phyloP scores from a whole-genome alignment of 2,113 vertebrate species.

The Tragelaphus imberbis region DNA sequence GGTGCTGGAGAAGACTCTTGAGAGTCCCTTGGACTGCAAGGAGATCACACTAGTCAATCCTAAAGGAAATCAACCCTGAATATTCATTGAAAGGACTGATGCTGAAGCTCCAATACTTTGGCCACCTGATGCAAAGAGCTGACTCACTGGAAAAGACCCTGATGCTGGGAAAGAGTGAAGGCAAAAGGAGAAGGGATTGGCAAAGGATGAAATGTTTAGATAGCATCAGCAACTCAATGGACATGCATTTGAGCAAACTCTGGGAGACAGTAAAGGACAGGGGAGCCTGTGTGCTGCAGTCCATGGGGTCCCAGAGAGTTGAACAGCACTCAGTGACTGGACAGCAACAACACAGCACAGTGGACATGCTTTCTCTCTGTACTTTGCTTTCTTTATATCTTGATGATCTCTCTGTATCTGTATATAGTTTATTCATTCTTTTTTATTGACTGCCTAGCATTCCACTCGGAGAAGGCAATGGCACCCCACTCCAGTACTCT shows the following conservation, averaged over 20 bases:
- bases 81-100: background rate
- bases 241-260: background rate
- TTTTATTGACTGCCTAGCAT: background rate
- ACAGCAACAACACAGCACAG: background rate
- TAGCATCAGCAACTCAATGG: background rate
- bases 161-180: background rate
- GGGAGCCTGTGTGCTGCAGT: background rate
- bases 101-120: background rate
- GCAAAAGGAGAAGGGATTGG: background rate
- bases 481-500: too few species aligned
- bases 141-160: background rate
- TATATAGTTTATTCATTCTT: background rate
- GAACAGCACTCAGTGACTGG: background rate
- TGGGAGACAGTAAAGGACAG: background rate
- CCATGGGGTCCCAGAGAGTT: background rate
- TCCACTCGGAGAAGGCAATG: background rate
- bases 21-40: background rate
- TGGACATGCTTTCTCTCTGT: background rate
- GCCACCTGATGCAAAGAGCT: background rate
- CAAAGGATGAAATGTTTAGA: background rate
- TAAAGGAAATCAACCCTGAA: background rate
- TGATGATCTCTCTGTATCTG: background rate
- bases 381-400: background rate
- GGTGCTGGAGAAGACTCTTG: background rate
- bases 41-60: background rate